These are phyloP conservation scores for Halcyon senegalensis DNA, from an alignment of 2,113 vertebrate species.

Conservation along the genomic window DNA sequence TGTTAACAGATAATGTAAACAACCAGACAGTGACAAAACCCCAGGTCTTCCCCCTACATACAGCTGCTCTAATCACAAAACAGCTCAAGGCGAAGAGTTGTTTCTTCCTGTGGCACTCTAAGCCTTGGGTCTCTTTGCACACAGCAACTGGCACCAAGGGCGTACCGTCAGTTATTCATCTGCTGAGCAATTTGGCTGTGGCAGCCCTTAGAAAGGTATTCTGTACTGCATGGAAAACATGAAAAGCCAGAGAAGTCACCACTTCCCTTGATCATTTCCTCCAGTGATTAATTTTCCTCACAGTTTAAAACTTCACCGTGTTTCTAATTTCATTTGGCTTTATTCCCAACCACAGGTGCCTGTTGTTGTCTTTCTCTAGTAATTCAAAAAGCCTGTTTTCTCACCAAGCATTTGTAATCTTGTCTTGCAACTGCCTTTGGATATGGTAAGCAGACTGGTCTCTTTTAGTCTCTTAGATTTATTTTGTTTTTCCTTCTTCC, in stretches of 20 bases:
- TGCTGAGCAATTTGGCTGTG: not conserved
- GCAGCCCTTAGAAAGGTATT: not conserved
- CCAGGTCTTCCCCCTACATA: not conserved
- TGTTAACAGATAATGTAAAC: not conserved
- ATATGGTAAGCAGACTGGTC: not conserved
- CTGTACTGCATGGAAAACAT: not conserved
- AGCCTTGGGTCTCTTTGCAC: not conserved
- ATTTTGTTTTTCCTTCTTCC: not conserved
- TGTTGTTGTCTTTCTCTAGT: not conserved
- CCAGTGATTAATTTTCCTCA: not conserved
- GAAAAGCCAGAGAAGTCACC: not conserved
- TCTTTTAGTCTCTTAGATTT: not conserved
- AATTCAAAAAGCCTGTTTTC: not conserved
- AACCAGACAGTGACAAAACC: not conserved
- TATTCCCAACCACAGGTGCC: not conserved
- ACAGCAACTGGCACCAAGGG: not conserved
- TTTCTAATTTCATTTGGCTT: conserved; percentile 3
- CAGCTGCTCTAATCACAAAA: not conserved
- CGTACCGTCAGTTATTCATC: not conserved
- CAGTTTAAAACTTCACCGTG: not conserved
- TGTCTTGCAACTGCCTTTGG: not conserved
- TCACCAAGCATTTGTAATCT: not conserved
- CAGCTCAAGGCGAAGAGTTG: not conserved
- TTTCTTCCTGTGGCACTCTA: not conserved
- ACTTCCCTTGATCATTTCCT: not conserved